Percentiles rank a stretch among this genome's conserved stretches.
Evolutionary conservation across 1,140 invertebrate species (phyloP).

Genomic region (Drosophila equinoxialis): DNA sequence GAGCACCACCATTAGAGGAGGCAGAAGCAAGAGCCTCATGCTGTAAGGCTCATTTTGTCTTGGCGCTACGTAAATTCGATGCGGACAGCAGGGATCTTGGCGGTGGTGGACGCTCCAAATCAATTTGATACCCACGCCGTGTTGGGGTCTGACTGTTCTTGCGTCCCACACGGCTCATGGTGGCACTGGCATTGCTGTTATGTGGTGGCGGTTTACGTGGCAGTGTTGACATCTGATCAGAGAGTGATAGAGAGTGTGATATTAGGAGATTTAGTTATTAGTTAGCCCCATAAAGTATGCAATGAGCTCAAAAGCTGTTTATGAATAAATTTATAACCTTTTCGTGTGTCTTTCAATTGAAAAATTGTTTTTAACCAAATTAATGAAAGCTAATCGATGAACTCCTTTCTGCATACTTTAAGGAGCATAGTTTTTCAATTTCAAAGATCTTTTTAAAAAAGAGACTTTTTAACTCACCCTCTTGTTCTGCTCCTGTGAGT

Average conservation of each 20-base stretch:
- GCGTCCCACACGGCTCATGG: constrained; percentile 55
- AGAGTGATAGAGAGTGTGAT: no score
- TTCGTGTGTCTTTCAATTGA: no score
- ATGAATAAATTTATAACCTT: no score
- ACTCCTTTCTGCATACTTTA: no score
- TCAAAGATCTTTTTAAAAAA: no score
- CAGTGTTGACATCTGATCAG: constrained; percentile 66
- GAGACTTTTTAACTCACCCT: constrained; percentile 65
- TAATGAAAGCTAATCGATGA: no score
- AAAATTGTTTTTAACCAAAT: no score
- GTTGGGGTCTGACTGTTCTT: constrained; percentile 47
- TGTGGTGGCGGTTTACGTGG: constrained; percentile 71
- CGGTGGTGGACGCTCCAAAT: constrained; percentile 66
- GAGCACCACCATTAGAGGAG: constrained; percentile 37
- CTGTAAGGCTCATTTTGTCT: constrained; percentile 48
- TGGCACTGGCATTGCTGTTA: constrained; percentile 65
- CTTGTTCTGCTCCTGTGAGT: constrained; percentile 87
- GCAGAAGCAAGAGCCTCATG: constrained; percentile 19
- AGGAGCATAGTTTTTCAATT: no score
- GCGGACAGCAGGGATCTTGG: constrained; percentile 67
- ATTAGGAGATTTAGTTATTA: constrained; percentile 2
- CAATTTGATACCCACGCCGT: constrained; percentile 61
- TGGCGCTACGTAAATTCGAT: constrained; percentile 77
- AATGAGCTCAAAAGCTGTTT: no score
- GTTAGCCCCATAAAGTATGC: neutral